A percentile compares a stretch with the other conserved stretches of the same genome.
Conservation (phyloP, 2,888 invertebrate genomes). For the Lapara coniferarum region DNA sequence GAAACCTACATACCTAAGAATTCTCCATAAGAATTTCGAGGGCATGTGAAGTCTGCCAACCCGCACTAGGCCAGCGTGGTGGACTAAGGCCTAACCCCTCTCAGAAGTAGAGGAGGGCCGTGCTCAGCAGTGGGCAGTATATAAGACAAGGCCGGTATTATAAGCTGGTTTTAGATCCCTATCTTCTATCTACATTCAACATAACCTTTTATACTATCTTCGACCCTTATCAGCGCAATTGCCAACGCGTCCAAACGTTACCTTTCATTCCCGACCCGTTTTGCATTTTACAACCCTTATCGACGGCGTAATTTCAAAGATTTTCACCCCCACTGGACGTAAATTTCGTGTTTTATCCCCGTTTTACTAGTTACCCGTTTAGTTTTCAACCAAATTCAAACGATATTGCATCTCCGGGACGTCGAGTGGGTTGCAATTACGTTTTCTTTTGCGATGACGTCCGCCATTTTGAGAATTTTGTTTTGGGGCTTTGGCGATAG, state of each 20-base stretch:
- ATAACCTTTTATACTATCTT: background rate
- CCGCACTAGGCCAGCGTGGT: no score
- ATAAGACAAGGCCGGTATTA: no score
- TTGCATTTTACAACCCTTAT: slow-evolving; percentile 17
- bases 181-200: no score
- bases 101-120: no score
- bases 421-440: background rate
- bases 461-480: background rate
- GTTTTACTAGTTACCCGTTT: slow-evolving; percentile 4
- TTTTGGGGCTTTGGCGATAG: background rate
- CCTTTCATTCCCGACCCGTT: background rate
- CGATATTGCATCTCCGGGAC: slow-evolving; percentile 2
- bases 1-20: no score
- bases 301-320: slow-evolving; percentile 2
- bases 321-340: background rate
- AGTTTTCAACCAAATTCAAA: background rate
- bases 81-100: no score
- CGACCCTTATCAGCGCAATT: background rate
- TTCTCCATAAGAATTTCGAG: no score
- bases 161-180: no score
- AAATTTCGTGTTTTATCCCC: background rate
- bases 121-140: no score
- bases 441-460: background rate
- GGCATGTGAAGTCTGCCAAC: no score
- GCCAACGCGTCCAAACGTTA: background rate